These are phyloP conservation scores for Julus scandinavius DNA, from an alignment of 2,888 invertebrate species.

Conservation along the genomic window DNA sequence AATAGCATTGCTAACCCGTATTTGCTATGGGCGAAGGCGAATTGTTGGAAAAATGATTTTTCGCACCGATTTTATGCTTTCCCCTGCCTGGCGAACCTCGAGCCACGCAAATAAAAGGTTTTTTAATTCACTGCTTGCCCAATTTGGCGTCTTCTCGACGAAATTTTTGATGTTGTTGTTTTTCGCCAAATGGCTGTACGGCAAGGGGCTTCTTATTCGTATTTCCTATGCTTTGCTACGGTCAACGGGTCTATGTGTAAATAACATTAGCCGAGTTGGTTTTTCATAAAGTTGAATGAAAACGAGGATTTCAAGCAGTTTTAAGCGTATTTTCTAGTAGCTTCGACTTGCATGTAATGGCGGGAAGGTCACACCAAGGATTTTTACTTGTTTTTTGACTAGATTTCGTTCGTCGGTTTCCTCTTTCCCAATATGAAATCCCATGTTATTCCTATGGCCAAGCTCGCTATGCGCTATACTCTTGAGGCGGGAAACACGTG, in stretches of 20 bases:
- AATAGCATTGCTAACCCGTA: conserved; percentile 50
- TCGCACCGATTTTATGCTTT: neutral
- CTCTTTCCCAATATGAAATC: neutral
- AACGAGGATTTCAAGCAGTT: neutral
- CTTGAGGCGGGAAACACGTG: conserved; percentile 45
- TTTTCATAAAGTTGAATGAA: neutral
- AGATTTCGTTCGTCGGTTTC: neutral
- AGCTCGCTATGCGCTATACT: neutral
- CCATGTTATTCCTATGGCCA: neutral
- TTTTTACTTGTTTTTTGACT: conserved; percentile 37
- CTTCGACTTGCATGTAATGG: conserved; percentile 41
- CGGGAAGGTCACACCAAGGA: conserved; percentile 55
- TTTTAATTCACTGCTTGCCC: conserved; percentile 55
- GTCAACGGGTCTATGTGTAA: conserved; percentile 1
- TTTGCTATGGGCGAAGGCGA: conserved; percentile 20
- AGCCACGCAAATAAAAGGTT: conserved; percentile 13
- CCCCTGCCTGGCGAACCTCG: neutral
- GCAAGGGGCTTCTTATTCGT: neutral
- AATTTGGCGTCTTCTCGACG: conserved; percentile 51
- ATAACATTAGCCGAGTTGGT: neutral
- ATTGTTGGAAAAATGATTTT: neutral
- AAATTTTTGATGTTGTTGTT: conserved; percentile 53
- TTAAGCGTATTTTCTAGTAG: neutral
- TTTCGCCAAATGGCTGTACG: conserved; percentile 46
- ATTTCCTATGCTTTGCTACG: neutral